Evolutionary conservation across 2,797 vertebrate genomes (phyloP), one percentile per base, ranked within the genome.

Genomic region (Darevskia mixta): DNA sequence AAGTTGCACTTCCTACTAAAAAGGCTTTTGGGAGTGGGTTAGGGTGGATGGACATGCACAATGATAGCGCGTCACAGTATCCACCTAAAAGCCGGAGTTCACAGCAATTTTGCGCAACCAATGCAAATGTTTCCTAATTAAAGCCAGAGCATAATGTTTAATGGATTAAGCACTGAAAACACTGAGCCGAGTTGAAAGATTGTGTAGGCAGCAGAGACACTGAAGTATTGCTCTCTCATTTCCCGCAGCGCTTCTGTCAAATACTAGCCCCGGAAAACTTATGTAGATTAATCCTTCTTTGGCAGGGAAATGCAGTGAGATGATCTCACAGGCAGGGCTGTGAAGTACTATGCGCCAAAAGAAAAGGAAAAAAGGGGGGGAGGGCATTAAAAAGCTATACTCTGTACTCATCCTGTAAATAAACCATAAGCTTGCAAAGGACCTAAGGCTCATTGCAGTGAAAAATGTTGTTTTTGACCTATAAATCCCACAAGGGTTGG

Each of bases 1-100:
- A 95, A 92, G 83, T 94, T 89, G 90, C 88, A 86, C 87, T 95
- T 92, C 93, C 87, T 95, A 77, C 88, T 93, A 86, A 78, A 92
- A 90, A 90, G 72, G 64, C 45, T 79, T 43, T 0, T 3, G 10
- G 3, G 15, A 0, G 0, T 20, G 5, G 1, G 49, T 3, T 49
- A 10, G 29, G 4, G 41, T 2, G 6, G 72, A 18, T 35, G 72
- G 5, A 20, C n/a, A 73, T 27, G 29, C n/a, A 64, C 58, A 5
- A 55, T 55, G 75, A 23, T 25, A 45, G 76, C 18, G 23, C 45
- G 75, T 35, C 29, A 35, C 64, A 84, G 17, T 49, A 10, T 55
- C 25, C 80, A 73, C n/a, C 23, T 2, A 49, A 73, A 79, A 71
- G 35, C 76, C 71, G 8, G 58, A 66, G 75, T 81, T 55, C 61